phyloP scores from a whole-genome alignment of 2,797 vertebrate genomes.

The Odontamblyopus rebecca region DNA sequence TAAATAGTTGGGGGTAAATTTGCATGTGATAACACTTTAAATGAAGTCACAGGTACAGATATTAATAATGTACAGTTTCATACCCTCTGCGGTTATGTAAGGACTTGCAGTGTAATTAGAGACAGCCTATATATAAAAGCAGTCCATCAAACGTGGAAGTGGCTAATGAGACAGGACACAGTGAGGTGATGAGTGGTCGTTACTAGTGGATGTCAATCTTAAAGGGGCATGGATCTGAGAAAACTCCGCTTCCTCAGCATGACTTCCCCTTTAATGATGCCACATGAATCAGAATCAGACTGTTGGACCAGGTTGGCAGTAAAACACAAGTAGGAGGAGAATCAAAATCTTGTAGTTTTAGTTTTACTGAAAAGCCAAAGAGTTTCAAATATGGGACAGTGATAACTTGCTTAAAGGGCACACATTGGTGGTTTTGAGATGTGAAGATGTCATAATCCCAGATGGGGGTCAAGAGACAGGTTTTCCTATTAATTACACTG shows the following conservation, averaged over 20 bases:
- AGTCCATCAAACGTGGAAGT: background rate
- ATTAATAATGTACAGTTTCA: background rate
- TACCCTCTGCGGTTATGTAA: background rate
- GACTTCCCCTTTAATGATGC: conserved; percentile 8
- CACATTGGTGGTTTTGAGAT: too few species aligned
- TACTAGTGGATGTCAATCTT: conserved; percentile 11
- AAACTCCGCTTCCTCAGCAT: background rate
- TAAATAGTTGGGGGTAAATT: background rate
- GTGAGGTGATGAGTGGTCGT: conserved; percentile 2
- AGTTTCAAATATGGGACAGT: too few species aligned
- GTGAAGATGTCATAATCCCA: too few species aligned
- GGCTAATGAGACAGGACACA: background rate
- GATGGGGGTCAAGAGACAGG: too few species aligned
- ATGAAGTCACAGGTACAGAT: background rate
- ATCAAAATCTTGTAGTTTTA: background rate
- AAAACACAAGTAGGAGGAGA: background rate
- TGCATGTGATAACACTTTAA: too few species aligned
- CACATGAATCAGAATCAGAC: background rate
- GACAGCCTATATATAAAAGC: background rate
- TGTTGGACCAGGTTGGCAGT: background rate
- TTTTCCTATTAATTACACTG: too few species aligned
- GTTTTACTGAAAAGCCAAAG: background rate
- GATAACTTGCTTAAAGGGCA: too few species aligned
- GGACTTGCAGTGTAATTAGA: background rate
- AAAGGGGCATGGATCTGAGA: conserved; percentile 1